Base-by-base conservation (phyloP, 2,113 vertebrate genomes). In the Haemorhous mexicanus region DNA sequence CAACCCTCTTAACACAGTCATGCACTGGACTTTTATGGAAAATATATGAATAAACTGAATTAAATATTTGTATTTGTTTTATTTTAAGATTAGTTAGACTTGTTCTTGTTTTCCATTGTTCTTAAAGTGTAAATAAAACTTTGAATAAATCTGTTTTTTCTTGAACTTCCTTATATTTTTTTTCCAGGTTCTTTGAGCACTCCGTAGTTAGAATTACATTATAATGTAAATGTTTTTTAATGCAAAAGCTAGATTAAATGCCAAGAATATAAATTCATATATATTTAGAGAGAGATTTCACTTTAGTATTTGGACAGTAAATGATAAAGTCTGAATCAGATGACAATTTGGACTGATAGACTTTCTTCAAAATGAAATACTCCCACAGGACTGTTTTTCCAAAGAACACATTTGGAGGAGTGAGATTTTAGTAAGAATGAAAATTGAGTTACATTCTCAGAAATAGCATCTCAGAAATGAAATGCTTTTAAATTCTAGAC, bases 11-110 rank as follows among this genome's bases (percentile, higher is more conserved):
- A 41, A 61, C 3, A 28, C 6, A 69, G 5, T 9, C 3, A 9
- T 69, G 12, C 12, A 61, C 15, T 61, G 53, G 9, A 49, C 4
- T 63, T 49, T 44, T 56, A 19, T 41, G 47, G 26, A 59, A 84
- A 63, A 7, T 28, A 8, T 28, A 39, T 39, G 0, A 72, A 49
- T 39, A 64, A 86, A 44, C 7, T 0, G 0, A 15, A 35, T 33
- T 62, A 39, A 58, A 68, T 44, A 2, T 7, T 32, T 53, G 3
- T 5, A 35, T 32, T 44, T 81, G 2, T 52, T 77, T 64, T 26
- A n/a, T 88, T 46, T 59, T 28, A 28, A 49, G 9, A 37, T 74
- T 53, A 33, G 4, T 56, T 75, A 79, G 8, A 4, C 39, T 19
- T 32, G 1, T 33, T 56, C 5, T 27, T 82, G 5, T 32, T 75